Conservation (phyloP, 2,797 vertebrate genomes). For the Sternarchorhynchus goeldii region DNA sequence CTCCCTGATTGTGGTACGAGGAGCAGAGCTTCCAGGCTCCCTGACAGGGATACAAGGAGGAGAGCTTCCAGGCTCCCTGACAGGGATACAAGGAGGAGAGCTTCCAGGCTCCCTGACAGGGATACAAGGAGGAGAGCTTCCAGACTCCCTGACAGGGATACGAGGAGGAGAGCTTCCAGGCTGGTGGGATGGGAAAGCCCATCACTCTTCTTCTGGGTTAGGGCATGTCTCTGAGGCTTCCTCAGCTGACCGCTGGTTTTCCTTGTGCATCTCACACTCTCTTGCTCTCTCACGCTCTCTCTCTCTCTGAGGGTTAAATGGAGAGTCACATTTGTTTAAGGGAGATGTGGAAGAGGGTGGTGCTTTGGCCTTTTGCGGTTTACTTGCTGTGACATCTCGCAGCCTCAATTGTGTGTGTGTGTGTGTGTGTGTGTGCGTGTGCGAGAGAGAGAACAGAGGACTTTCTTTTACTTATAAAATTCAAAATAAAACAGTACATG, state of each 20-base stretch:
- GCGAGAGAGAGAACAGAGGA: no score
- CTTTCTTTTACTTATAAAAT: no score
- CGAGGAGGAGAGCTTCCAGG: no score
- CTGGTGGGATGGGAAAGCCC: background rate
- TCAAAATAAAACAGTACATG: no score
- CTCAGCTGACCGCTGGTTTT: conserved; percentile 39
- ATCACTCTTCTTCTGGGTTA: conserved; percentile 56
- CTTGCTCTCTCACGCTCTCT: conserved; percentile 12
- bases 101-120: no score
- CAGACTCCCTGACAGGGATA: no score
- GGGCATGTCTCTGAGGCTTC: conserved; percentile 38
- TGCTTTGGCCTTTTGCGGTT: conserved; percentile 23
- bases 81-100: background rate
- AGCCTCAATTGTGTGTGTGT: background rate
- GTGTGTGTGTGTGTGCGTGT: background rate
- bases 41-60: no score
- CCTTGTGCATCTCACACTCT: conserved; percentile 2
- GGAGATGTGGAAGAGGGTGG: conserved; percentile 21
- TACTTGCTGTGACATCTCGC: conserved; percentile 12
- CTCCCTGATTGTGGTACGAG: no score
- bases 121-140: no score
- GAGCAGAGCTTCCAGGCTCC: no score
- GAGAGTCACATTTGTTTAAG: conserved; percentile 35
- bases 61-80: conserved; percentile 17
- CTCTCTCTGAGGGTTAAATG: conserved; percentile 26